These are phyloP conservation scores for Sarcoramphus papa DNA, from an alignment of 2,797 vertebrate species.

Conservation along the genomic window DNA sequence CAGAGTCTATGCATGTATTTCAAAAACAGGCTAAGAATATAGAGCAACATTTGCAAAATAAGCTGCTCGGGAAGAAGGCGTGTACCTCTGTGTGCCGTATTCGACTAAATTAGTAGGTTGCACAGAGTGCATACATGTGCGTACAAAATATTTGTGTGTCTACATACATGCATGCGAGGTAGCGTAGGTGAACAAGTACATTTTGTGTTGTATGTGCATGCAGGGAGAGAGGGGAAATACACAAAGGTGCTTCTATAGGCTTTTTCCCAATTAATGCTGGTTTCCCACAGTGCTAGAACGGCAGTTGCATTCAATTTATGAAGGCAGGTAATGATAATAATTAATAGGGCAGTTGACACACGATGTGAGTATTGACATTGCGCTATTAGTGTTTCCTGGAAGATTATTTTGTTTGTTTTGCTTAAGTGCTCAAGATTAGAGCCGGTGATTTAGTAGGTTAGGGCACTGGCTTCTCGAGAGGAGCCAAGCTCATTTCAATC, in stretches of 20 bases:
- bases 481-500: constrained; percentile 61
- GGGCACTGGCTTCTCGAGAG: constrained; percentile 34
- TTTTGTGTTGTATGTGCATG: background rate
- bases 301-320: constrained; percentile 48
- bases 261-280: constrained; percentile 56
- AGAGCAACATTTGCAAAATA: constrained; percentile 4
- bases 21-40: background rate
- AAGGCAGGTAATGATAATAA: constrained; percentile 62
- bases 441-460: constrained; percentile 49
- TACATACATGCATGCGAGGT: background rate
- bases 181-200: background rate
- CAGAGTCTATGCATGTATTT: background rate
- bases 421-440: constrained; percentile 63
- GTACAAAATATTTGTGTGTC: fast-evolving
- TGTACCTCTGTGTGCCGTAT: background rate
- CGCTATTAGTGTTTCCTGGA: constrained; percentile 60
- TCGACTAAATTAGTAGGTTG: background rate
- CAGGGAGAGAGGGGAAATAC: background rate
- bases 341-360: constrained; percentile 66
- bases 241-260: background rate
- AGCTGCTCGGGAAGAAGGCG: background rate
- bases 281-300: constrained; percentile 45
- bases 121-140: fast-evolving
- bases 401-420: constrained; percentile 71
- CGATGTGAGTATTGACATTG: constrained; percentile 59